Conservation (phyloP, 1,140 invertebrate species). For the Ectropis grisescens region DNA sequence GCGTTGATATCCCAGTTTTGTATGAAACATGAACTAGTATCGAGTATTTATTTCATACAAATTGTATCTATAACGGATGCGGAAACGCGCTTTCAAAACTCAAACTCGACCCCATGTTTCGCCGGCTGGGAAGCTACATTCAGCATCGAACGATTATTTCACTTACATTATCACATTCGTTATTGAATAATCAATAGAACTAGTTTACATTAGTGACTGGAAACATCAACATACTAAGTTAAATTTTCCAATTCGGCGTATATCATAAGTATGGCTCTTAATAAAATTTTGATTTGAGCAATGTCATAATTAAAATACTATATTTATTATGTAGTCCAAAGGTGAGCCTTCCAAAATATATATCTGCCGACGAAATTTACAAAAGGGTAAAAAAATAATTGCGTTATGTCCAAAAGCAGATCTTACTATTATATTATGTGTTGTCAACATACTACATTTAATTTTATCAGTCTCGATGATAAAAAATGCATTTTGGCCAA, state of each 20-base stretch:
- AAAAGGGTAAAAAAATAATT: conserved; percentile 62
- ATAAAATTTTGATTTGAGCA: conserved; percentile 65
- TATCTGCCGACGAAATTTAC: conserved; percentile 52
- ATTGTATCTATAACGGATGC: too few species aligned
- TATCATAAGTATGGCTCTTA: conserved; percentile 58
- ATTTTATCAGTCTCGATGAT: conserved; percentile 67
- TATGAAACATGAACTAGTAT: too few species aligned
- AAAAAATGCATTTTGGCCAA: conserved; percentile 65
- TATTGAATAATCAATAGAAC: conserved; percentile 51
- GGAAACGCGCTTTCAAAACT: too few species aligned
- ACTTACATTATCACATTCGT: conserved; percentile 61
- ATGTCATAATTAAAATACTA: conserved; percentile 52
- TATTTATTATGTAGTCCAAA: conserved; percentile 43
- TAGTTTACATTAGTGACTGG: conserved; percentile 49
- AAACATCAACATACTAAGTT: conserved; percentile 53
- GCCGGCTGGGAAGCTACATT: conserved; percentile 34
- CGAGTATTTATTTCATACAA: too few species aligned
- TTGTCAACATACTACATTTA: conserved; percentile 51
- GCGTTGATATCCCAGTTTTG: too few species aligned
- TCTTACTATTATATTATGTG: conserved; percentile 51
- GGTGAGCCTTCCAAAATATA: conserved; percentile 65
- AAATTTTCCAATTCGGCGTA: conserved; percentile 54
- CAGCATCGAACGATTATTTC: conserved; percentile 34
- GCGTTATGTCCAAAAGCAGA: conserved; percentile 45
- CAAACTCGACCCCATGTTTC: too few species aligned